phyloP scores from a whole-genome alignment of 2,888 invertebrate species.

The Drosophila conformis region DNA sequence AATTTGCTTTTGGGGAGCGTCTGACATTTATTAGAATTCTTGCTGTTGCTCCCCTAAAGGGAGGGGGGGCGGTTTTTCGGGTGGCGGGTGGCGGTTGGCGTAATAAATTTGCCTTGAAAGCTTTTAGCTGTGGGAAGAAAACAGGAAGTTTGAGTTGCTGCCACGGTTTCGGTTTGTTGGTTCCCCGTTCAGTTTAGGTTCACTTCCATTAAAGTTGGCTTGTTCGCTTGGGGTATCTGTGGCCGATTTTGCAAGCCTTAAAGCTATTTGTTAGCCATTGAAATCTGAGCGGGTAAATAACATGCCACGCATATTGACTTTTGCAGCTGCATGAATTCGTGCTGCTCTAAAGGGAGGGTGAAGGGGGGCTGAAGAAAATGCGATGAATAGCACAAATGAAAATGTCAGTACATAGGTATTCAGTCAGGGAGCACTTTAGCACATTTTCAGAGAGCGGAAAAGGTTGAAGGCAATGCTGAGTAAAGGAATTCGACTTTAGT shows the following conservation, averaged over 20 bases:
- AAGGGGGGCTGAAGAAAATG: not conserved
- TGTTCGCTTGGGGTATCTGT: constrained; percentile 49
- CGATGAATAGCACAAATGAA: constrained; percentile 14
- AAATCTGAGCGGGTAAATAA: constrained; percentile 63
- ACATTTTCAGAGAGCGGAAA: not conserved
- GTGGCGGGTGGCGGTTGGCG: constrained; percentile 2
- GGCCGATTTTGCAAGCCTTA: constrained; percentile 71
- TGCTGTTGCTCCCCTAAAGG: constrained; percentile 31
- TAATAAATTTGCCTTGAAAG: constrained; percentile 65
- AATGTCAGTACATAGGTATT: constrained; percentile 33
- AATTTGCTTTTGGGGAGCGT: constrained; percentile 71
- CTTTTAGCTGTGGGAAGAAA: constrained; percentile 50
- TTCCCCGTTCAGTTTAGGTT: constrained; percentile 28
- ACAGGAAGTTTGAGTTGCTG: constrained; percentile 57
- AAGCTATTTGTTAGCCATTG: constrained; percentile 70
- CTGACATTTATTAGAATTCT: constrained; percentile 81
- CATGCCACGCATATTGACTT: constrained; percentile 69
- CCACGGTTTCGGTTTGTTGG: constrained; percentile 71
- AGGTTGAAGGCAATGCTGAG: not conserved
- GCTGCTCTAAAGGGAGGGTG: not conserved
- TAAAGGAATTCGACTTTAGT: not conserved
- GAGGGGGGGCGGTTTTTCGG: not conserved
- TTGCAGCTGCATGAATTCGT: constrained; percentile 55
- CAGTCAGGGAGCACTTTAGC: not conserved
- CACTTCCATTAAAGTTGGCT: constrained; percentile 69